Evolutionary conservation across 2,888 invertebrate genomes (phyloP), one percentile per base, ranked within the genome.

Genomic region (Panorpa germanica): DNA sequence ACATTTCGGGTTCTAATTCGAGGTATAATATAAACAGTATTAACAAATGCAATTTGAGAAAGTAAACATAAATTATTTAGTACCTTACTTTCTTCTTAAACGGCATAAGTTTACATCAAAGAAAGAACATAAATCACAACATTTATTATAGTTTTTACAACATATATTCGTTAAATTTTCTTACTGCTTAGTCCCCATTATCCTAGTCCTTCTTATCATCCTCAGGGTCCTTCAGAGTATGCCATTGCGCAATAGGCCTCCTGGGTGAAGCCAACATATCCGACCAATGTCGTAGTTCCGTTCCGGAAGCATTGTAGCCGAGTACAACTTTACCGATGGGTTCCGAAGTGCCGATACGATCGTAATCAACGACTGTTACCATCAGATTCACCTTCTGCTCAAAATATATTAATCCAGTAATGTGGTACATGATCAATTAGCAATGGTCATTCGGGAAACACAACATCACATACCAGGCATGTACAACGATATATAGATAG

Each of bases 171-270:
- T 25, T 15, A 19, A 23, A 18, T 24, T 34, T n/a, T n/a, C n/a
- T n/a, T n/a, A n/a, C n/a, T n/a, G n/a, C n/a, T n/a, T n/a, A n/a
- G 63, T n/a, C n/a, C n/a, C n/a, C n/a, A n/a, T n/a, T n/a, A n/a
- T n/a, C n/a, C n/a, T 78, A 77, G 58, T 78, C 77, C 54, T 75
- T 75, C 64, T 81, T 82, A 55, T 81, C 81, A 55, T 96, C 91
- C 55, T 96, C 85, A 44, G 95, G 82, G 59, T 95, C 95, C 60
- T 93, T 93, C 42, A 98, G 76, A 40, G 96, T 95, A 56, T 98
- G 98, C 98, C 98, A 98, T 58, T 98, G 96, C 45, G 96, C 96
- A 47, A 98, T 98, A 36, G 98, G 98, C 55, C 98, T 77, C 48
- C 98, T 73, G 25, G 98, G 98, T 45, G 93, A 93, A 46, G 98